Evolutionary conservation across 2,888 invertebrate genomes (phyloP), one percentile per base, ranked within the genome.

Genomic region (Caenorhabditis becei): DNA sequence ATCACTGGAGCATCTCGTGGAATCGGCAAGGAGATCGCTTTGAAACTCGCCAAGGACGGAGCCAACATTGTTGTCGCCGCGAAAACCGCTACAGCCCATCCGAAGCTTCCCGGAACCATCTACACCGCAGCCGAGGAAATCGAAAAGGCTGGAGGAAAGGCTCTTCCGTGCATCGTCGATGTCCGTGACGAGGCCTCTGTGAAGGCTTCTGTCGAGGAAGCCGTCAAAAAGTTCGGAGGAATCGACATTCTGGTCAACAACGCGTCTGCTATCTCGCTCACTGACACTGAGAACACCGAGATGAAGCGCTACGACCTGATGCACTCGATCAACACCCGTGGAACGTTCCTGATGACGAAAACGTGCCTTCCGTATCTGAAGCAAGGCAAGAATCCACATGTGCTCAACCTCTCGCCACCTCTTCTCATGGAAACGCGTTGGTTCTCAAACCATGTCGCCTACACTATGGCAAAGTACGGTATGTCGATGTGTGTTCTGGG

Each of bases 281-380:
- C 96, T 0, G 94, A 94, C 61, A 85, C 86, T 0, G 81, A 83
- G 47, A 83, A 82, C 20, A 97, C 97, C 0, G 95, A 96, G 47
- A 97, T 98, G 97, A 98, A 98, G 93, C 94, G 94, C 92, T 98
- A 96, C 91, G 98, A 98, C 92, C 94, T 98, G 51, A 98, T 98
- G 97, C 95, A 97, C 91, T 94, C 94, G 77, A 94, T 98, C 87
- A 98, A 98, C 92, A 95, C 96, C 0, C 94, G 98, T 87, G 98
- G 97, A 86, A 98, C 97, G 1, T 98, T 95, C 92, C 93, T 98
- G 77, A 95, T 96, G 95, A 97, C 97, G 0, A 96, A 96, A 91
- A 93, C 94, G 59, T 97, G 97, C 91, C 91, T 97, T 83, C 97
- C 97, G 0, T 94, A 95, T 90, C 92, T 98, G 88, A 93, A 95